A percentile compares a stretch with the other conserved stretches of the same genome.
These are phyloP conservation scores for Aricia agestis DNA, from an alignment of 1,140 invertebrate species.

Conservation along the genomic window DNA sequence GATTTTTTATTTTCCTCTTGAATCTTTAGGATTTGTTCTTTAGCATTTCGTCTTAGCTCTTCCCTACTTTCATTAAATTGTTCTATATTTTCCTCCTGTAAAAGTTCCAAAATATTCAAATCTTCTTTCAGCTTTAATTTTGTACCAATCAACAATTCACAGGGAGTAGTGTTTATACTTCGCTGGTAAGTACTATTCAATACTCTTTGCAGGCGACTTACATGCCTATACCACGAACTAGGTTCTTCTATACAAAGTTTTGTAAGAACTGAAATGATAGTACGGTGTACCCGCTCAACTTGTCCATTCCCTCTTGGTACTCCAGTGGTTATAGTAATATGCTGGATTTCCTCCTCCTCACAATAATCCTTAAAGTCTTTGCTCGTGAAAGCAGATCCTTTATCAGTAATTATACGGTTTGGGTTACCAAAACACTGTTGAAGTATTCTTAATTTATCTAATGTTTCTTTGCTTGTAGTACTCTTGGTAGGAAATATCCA, in stretches of 20 bases:
- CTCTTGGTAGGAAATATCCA: conserved; percentile 53
- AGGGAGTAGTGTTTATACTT: conserved; percentile 26
- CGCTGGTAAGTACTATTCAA: not conserved
- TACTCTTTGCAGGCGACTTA: conserved; percentile 22
- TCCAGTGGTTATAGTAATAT: conserved; percentile 27
- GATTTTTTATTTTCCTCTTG: conserved; percentile 28
- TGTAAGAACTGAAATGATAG: conserved; percentile 17
- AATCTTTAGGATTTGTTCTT: conserved; percentile 25
- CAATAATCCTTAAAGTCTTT: conserved; percentile 19
- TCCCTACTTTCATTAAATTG: conserved; percentile 26
- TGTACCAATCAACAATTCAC: conserved; percentile 30
- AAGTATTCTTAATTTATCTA: conserved; percentile 38
- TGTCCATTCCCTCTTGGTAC: conserved; percentile 23
- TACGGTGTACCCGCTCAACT: conserved; percentile 19
- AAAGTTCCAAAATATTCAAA: conserved; percentile 25
- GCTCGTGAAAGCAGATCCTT: conserved; percentile 22
- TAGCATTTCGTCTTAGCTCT: conserved; percentile 24
- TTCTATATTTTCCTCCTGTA: conserved; percentile 38
- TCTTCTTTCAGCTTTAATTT: conserved; percentile 40
- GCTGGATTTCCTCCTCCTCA: conserved; percentile 27
- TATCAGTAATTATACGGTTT: conserved; percentile 23
- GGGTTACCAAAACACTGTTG: conserved; percentile 16
- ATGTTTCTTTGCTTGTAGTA: conserved; percentile 38
- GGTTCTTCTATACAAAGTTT: conserved; percentile 17
- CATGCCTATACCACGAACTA: conserved; percentile 23